A percentile compares a stretch with the other conserved stretches of the same genome.
phyloP scores from a whole-genome alignment of 2,113 vertebrate species.

The Oncorhynchus clarkii region DNA sequence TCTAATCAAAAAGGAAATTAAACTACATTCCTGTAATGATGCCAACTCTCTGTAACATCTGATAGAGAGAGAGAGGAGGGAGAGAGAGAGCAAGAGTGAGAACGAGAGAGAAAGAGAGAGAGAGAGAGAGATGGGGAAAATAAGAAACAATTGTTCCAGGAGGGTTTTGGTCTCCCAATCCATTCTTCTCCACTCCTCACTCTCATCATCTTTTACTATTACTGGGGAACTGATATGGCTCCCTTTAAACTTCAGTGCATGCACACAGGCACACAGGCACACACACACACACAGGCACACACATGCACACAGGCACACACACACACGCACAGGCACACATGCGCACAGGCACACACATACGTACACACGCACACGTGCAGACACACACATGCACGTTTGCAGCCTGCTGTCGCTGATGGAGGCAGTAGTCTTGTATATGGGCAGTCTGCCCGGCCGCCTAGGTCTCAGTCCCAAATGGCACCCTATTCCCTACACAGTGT shows the following conservation, averaged over 20 bases:
- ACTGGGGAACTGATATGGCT: constrained; percentile 50
- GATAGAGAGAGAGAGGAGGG: constrained; percentile 12
- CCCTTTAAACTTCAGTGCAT: constrained; percentile 44
- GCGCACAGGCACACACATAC: not conserved
- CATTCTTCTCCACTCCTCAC: not conserved
- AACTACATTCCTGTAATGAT: constrained; percentile 42
- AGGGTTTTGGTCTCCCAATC: constrained; percentile 39
- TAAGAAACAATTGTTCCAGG: constrained; percentile 17
- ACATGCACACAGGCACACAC: not conserved
- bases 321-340: rapidly evolving
- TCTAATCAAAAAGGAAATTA: constrained; percentile 53
- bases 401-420: not conserved
- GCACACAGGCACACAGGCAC: not conserved
- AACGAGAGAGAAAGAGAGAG: too few species aligned
- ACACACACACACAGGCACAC: not conserved
- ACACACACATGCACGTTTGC: not conserved
- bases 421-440: not conserved
- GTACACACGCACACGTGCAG: not conserved
- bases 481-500: too few species aligned
- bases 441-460: not conserved
- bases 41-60: constrained; percentile 28
- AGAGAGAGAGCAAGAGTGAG: too few species aligned
- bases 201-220: constrained; percentile 59
- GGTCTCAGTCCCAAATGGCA: too few species aligned
- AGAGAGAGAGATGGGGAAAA: not conserved